phyloP scores from a whole-genome alignment of 2,888 invertebrate species.

The Ormyrus labotus region DNA sequence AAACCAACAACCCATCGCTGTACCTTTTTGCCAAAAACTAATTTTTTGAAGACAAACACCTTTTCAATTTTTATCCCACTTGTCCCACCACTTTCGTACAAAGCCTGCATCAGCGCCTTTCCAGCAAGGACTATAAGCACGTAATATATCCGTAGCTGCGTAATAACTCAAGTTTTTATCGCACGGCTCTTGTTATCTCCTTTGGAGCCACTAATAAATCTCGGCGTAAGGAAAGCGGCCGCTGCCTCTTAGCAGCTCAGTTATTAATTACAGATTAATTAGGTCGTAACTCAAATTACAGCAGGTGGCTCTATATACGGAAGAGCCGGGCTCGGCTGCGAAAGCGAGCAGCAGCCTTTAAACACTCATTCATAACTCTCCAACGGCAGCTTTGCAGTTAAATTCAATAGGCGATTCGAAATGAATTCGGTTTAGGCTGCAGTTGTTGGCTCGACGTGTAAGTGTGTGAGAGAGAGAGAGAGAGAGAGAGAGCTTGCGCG shows the following conservation, averaged over 20 bases:
- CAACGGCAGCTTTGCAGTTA: neutral
- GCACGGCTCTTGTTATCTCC: neutral
- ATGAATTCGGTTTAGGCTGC: conserved; percentile 11
- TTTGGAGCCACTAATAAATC: conserved; percentile 24
- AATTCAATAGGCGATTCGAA: conserved; percentile 27
- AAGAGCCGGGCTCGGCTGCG: neutral
- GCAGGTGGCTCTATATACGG: neutral
- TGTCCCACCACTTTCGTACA: too few relatives aligned
- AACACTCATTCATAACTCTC: neutral
- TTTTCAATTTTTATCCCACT: too few relatives aligned
- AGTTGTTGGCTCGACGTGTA: neutral
- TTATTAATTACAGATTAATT: conserved; percentile 51
- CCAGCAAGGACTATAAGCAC: too few relatives aligned
- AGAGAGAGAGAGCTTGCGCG: neutral
- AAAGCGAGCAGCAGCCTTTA: neutral
- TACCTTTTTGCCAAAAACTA: too few relatives aligned
- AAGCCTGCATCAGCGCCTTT: too few relatives aligned
- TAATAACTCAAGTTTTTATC: conserved; percentile 46
- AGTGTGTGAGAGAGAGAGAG: neutral
- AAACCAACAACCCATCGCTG: too few relatives aligned
- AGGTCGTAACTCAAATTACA: conserved; percentile 22
- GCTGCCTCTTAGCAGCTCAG: neutral
- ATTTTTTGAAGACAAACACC: too few relatives aligned
- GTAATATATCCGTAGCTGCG: neutral
- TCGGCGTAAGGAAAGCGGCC: conserved; percentile 10